Percentiles rank a stretch among this genome's conserved stretches.
Conservation (phyloP, 1,140 invertebrate genomes). For the Neuroterus valhalla region DNA sequence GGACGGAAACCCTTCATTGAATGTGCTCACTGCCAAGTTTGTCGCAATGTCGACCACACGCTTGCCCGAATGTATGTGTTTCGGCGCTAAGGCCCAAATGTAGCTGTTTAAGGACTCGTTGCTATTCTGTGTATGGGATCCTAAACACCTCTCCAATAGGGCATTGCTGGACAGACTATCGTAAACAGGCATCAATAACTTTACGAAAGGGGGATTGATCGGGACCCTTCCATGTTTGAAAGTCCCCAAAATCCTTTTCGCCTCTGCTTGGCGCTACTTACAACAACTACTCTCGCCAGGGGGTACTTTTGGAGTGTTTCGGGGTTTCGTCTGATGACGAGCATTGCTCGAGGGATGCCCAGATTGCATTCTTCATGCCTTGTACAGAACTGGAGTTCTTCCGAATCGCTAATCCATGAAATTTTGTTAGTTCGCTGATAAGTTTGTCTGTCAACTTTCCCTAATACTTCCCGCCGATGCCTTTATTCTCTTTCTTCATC, state of each 20-base stretch:
- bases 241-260: background rate
- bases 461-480: too few relatives aligned
- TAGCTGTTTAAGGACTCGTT: conserved; percentile 33
- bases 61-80: background rate
- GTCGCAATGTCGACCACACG: conserved; percentile 1
- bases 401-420: background rate
- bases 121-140: conserved; percentile 33
- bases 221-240: conserved; percentile 15
- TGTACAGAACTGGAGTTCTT: too few relatives aligned
- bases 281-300: conserved; percentile 37
- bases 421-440: too few relatives aligned
- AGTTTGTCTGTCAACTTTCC: too few relatives aligned
- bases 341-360: too few relatives aligned
- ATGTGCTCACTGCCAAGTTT: conserved; percentile 26
- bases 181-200: conserved; percentile 34
- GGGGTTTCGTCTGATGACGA: too few relatives aligned
- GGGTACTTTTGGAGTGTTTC: conserved; percentile 39
- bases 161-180: conserved; percentile 18
- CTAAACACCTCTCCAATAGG: conserved; percentile 29
- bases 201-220: too few relatives aligned
- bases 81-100: conserved; percentile 33
- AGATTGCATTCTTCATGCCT: too few relatives aligned
- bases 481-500: too few relatives aligned
- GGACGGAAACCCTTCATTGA: conserved; percentile 21
- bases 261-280: conserved; percentile 35